Base-by-base conservation (phyloP, 2,113 vertebrate species). In the Ceratotherium simum region DNA sequence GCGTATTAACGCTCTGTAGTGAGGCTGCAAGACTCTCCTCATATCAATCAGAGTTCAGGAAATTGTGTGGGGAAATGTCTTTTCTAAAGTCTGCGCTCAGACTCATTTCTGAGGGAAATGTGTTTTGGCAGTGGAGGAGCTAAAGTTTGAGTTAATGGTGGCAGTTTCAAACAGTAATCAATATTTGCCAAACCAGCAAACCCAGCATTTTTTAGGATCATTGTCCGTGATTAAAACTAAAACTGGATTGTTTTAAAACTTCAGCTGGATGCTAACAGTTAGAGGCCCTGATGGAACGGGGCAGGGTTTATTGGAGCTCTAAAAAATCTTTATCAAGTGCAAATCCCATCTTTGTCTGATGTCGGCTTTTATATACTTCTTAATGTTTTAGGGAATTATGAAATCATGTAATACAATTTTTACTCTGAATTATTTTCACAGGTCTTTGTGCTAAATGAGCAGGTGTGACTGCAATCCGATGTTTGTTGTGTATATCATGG, bases 1-100 rank as follows among this genome's bases (percentile, higher is more conserved):
- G 3, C 31, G 1, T 10, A 5, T 4, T 3, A 16, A 13, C 0
- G 0, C 2, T 25, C 72, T 2, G 3, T 8, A 16, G 18, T 31
- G 0, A 18, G 20, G 31, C 94, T 56, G 36, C 4, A 1, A 8
- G 27, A n/a, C 39, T 6, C 21, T 73, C 62, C 25, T 42, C 1
- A 48, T 51, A 46, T 64, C 72, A 91, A 86, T 93, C 85, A 33
- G 65, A 46, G 18, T 14, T 3, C 27, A 46, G 92, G 36, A 79
- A 18, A 14, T n/a, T 6, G 48, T 16, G 14, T 2, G 33, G 31
- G 20, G 51, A 64, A 18, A 13, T 18, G 3, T 33, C 33, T 29
- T 46, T 33, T 20, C 27, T 33, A 0, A 4, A 75, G 56, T 72
- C 75, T 56, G 29, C 12, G 2, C 39, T 64, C 20, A 64, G 8